These are phyloP conservation scores for Hydriomena furcata DNA, from an alignment of 2,888 invertebrate species.

Conservation along the genomic window DNA sequence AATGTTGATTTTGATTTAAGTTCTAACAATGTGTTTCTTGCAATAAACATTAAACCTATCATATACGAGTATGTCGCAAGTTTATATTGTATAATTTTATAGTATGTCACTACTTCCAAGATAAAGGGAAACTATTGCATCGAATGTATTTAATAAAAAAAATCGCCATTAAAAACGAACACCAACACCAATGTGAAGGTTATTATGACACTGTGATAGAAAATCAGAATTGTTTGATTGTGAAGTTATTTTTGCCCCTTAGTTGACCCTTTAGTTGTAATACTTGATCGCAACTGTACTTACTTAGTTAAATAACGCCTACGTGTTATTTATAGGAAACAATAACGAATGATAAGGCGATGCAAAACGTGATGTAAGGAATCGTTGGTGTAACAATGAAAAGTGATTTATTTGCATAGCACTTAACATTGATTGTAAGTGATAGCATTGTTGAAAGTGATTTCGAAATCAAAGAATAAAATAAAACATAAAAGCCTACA, in stretches of 20 bases:
- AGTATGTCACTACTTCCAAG: too few relatives aligned
- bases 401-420: slow-evolving; percentile 17
- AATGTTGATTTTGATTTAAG: too few relatives aligned
- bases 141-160: too few relatives aligned
- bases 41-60: too few relatives aligned
- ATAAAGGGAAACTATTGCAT: too few relatives aligned
- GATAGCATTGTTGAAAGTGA: slow-evolving; percentile 13
- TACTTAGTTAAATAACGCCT: slow-evolving; percentile 11
- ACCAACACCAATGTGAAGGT: too few relatives aligned
- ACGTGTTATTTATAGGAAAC: slow-evolving; percentile 21
- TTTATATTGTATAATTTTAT: too few relatives aligned
- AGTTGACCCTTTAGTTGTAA: too few relatives aligned
- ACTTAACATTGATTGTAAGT: slow-evolving; percentile 16
- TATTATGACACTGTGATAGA: too few relatives aligned
- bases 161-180: too few relatives aligned
- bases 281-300: neutral
- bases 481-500: neutral
- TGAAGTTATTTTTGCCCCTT: slow-evolving; percentile 4
- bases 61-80: too few relatives aligned
- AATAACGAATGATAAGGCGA: slow-evolving; percentile 21
- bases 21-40: too few relatives aligned
- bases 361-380: slow-evolving; percentile 21
- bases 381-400: slow-evolving; percentile 20
- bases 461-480: neutral
- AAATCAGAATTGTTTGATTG: neutral